Evolutionary conservation across 2,113 vertebrate species (phyloP).

Genomic region (Macquaria ambigua): DNA sequence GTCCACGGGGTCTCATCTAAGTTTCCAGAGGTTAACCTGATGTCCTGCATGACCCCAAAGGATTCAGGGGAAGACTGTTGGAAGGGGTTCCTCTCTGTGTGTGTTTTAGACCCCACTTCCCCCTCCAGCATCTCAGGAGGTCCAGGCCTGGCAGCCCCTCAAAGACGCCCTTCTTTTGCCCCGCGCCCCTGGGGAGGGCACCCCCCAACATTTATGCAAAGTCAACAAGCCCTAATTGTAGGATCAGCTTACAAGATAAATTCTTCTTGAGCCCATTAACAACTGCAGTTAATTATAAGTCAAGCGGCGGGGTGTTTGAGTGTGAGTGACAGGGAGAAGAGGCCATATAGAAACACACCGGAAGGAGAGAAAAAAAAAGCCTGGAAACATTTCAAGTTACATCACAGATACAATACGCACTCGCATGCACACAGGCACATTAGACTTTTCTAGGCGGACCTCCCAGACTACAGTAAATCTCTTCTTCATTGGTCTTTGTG

Average conservation of each 20-base stretch:
- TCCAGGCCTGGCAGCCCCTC: conserved; percentile 76
- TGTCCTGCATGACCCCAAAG: conserved; percentile 63
- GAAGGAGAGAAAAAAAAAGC: conserved; percentile 11
- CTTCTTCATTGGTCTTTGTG: conserved; percentile 66
- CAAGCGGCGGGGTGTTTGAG: conserved; percentile 46
- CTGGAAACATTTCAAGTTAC: conserved; percentile 59
- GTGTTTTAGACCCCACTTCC: conserved; percentile 60
- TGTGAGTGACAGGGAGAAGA: conserved; percentile 61
- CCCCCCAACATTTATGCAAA: conserved; percentile 85
- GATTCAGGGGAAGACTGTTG: conserved; percentile 48
- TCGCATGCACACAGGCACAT: conserved; percentile 25
- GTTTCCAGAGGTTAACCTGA: conserved; percentile 68
- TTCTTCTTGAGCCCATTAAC: conserved; percentile 85
- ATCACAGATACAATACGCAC: conserved; percentile 49
- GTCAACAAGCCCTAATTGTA: conserved; percentile 87
- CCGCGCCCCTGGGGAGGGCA: conserved; percentile 70
- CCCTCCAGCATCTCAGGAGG: conserved; percentile 67
- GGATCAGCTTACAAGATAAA: conserved; percentile 83
- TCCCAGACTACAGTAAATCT: conserved; percentile 73
- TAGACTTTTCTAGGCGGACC: conserved; percentile 61
- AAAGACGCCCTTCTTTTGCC: conserved; percentile 80
- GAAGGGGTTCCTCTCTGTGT: conserved; percentile 59
- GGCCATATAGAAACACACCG: conserved; percentile 23
- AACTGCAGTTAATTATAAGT: conserved; percentile 83
- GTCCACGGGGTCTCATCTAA: conserved; percentile 43